Conservation (phyloP, 2,113 vertebrate species). For the Nannospalax galili region DNA sequence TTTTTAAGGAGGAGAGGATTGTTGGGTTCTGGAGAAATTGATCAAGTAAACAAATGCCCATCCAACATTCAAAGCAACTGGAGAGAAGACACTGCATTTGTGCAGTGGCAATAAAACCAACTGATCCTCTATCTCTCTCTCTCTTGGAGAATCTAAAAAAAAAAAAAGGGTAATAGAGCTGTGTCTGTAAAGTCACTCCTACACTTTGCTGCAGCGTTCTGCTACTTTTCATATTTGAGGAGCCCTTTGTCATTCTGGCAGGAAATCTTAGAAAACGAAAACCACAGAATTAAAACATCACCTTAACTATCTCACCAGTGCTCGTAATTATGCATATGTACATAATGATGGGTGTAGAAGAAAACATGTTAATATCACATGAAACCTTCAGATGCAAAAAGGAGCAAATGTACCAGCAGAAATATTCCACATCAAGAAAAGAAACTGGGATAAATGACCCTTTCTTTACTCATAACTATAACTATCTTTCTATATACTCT, state of each 20-base stretch:
- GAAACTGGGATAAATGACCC: background rate
- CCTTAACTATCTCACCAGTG: background rate
- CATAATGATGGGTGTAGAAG: background rate
- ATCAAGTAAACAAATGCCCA: background rate
- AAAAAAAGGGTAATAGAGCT: background rate
- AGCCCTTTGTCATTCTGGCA: background rate
- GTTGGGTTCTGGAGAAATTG: background rate
- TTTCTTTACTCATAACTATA: background rate
- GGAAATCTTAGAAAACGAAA: slow-evolving; percentile 3
- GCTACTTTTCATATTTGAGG: background rate
- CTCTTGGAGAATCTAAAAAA: background rate
- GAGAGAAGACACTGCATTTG: background rate
- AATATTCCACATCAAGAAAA: background rate
- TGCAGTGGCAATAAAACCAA: fast-evolving
- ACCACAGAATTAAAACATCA: background rate
- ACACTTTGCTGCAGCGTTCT: background rate
- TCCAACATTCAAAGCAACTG: background rate
- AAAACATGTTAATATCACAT: background rate
- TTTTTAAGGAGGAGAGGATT: background rate
- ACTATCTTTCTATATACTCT: background rate
- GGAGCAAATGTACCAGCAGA: background rate
- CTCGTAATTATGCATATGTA: background rate
- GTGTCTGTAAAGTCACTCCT: background rate
- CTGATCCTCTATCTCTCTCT: background rate
- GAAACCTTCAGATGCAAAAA: background rate